Conservation (phyloP, 2,888 invertebrate species). For the Leuctra nigra region DNA sequence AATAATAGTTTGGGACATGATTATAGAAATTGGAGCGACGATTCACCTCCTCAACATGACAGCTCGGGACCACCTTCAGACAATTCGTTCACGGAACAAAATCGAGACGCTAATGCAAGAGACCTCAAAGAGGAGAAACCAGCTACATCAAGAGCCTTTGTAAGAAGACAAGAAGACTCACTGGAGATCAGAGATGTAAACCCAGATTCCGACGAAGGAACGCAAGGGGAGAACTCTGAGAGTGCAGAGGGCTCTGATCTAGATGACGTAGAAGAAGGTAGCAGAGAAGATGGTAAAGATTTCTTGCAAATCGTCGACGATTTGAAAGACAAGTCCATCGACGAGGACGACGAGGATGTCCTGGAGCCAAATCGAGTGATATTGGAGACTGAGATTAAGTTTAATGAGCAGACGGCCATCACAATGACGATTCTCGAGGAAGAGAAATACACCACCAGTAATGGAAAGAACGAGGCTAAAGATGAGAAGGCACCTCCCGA, state of each 20-base stretch:
- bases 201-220: slow-evolving; percentile 35
- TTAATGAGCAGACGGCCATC: slow-evolving; percentile 71
- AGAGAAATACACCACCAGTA: slow-evolving; percentile 37
- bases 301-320: not conserved
- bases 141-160: not conserved
- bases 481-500: slow-evolving; percentile 29
- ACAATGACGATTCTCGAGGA: slow-evolving; percentile 80
- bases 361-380: slow-evolving; percentile 48
- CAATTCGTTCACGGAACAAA: slow-evolving; percentile 2
- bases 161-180: not conserved
- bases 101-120: not conserved
- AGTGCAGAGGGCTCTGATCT: slow-evolving; percentile 12
- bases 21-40: slow-evolving; percentile 22
- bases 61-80: slow-evolving; percentile 1
- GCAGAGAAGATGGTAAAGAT: slow-evolving; percentile 28
- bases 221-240: slow-evolving; percentile 33
- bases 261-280: slow-evolving; percentile 25
- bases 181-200: slow-evolving; percentile 33
- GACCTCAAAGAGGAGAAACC: slow-evolving; percentile 4
- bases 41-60: slow-evolving; percentile 13
- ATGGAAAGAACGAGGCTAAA: slow-evolving; percentile 37
- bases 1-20: slow-evolving; percentile 6
- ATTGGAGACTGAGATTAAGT: slow-evolving; percentile 75
- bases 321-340: not conserved
- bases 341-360: slow-evolving; percentile 12